Evolutionary conservation across 2,113 vertebrate species (phyloP).

Genomic region (Chunga burmeisteri): DNA sequence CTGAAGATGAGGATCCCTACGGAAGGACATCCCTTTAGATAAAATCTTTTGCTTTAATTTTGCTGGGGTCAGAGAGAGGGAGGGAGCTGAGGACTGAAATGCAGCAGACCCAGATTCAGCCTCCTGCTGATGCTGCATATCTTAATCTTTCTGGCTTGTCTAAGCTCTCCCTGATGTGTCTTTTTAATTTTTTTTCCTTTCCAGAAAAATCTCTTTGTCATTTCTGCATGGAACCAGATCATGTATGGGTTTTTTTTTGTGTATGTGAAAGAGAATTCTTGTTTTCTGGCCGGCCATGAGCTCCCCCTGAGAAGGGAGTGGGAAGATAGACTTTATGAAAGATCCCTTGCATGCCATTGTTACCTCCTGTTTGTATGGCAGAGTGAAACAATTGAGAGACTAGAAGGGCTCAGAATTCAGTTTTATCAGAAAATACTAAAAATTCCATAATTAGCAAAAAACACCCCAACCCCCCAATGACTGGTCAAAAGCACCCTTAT

Average conservation of each 20-base stretch:
- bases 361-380: background rate
- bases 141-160: background rate
- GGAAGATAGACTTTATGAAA: background rate
- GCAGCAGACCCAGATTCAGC: background rate
- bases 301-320: background rate
- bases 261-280: background rate
- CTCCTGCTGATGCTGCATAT: background rate
- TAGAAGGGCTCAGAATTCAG: background rate
- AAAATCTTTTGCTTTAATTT: background rate
- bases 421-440: background rate
- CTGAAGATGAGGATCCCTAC: background rate
- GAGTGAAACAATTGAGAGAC: background rate
- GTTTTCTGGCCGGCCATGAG: background rate
- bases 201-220: background rate
- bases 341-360: background rate
- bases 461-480: background rate
- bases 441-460: background rate
- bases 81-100: background rate
- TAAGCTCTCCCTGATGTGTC: background rate
- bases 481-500: background rate
- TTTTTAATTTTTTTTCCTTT: background rate
- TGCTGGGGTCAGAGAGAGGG: background rate
- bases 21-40: background rate
- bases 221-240: background rate
- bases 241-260: background rate